Evolutionary conservation across 2,797 vertebrate genomes (phyloP).

Genomic region (Lindbergichthys nudifrons): DNA sequence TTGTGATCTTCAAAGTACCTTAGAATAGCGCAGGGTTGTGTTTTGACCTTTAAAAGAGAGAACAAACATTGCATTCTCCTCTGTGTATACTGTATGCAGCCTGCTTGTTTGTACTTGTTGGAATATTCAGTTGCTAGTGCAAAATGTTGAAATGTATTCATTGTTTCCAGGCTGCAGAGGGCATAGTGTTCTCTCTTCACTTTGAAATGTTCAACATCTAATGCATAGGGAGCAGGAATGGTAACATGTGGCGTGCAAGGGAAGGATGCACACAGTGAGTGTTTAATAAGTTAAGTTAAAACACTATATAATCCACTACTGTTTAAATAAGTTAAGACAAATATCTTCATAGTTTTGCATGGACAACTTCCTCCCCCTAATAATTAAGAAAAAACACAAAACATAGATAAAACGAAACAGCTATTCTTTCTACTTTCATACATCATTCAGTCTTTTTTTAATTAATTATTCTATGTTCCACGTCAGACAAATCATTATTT

Average conservation of each 20-base stretch:
- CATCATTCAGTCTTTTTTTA: conserved; percentile 2
- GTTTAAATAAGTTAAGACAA: background rate
- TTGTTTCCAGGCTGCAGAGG: conserved; percentile 43
- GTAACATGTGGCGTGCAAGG: conserved; percentile 13
- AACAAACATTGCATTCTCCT: conserved; percentile 27
- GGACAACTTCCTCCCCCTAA: background rate
- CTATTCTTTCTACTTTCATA: background rate
- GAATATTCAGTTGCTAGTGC: conserved; percentile 48
- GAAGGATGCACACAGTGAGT: conserved; percentile 20
- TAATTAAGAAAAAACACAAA: background rate
- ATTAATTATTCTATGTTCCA: background rate
- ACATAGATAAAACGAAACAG: background rate
- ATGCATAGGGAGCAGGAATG: conserved; percentile 59
- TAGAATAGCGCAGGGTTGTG: conserved; percentile 22
- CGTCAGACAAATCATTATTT: background rate
- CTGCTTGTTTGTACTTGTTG: conserved; percentile 41
- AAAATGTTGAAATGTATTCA: conserved; percentile 54
- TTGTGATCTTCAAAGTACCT: conserved; percentile 46
- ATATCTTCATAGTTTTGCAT: background rate
- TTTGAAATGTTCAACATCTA: conserved; percentile 75
- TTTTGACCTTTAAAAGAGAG: conserved; percentile 59
- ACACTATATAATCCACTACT: conserved; percentile 1
- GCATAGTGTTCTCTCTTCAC: conserved; percentile 59
- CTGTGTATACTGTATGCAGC: conserved; percentile 6
- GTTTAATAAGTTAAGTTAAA: conserved; percentile 10